Evolutionary conservation across 2,888 invertebrate species (phyloP).

Genomic region (Caenorhabditis imperialis): DNA sequence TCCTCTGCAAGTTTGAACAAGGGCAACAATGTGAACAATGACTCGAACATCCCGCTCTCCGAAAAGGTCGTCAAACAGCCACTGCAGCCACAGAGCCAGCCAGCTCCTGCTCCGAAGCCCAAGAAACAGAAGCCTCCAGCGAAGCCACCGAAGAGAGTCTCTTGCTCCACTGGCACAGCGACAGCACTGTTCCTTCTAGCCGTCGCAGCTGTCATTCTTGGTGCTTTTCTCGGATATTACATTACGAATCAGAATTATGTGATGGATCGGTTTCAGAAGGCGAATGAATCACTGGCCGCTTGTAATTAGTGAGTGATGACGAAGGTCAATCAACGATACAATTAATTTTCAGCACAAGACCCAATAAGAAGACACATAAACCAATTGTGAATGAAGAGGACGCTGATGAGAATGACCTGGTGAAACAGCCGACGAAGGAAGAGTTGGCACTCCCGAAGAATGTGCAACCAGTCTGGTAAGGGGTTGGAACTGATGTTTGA

Average conservation of each 20-base stretch:
- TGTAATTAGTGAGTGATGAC: conserved; percentile 44
- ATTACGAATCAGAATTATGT: conserved; percentile 58
- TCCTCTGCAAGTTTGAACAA: conserved; percentile 31
- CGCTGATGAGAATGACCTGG: conserved; percentile 42
- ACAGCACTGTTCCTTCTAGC: conserved; percentile 56
- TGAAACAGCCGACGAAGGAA: conserved; percentile 64
- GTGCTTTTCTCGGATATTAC: conserved; percentile 58
- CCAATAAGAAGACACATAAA: conserved; percentile 37
- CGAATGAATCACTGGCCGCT: conserved; percentile 30
- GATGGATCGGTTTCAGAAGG: conserved; percentile 23
- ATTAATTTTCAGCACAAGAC: conserved; percentile 27
- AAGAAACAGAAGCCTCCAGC: conserved; percentile 31
- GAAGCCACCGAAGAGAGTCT: conserved; percentile 45
- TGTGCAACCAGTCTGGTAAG: conserved; percentile 67
- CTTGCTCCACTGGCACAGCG: conserved; percentile 52
- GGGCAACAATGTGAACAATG: conserved; percentile 23
- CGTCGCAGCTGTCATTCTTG: conserved; percentile 52
- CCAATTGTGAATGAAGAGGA: conserved; percentile 51
- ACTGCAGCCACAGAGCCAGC: conserved; percentile 14
- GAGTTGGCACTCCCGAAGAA: conserved; percentile 65
- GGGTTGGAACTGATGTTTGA: neutral
- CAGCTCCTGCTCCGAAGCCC: conserved; percentile 28
- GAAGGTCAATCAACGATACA: too few species aligned
- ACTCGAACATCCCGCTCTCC: conserved; percentile 26
- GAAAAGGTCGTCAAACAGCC: conserved; percentile 44